Base-by-base conservation (phyloP, 2,888 invertebrate genomes). In the Drosophila buzzatii region DNA sequence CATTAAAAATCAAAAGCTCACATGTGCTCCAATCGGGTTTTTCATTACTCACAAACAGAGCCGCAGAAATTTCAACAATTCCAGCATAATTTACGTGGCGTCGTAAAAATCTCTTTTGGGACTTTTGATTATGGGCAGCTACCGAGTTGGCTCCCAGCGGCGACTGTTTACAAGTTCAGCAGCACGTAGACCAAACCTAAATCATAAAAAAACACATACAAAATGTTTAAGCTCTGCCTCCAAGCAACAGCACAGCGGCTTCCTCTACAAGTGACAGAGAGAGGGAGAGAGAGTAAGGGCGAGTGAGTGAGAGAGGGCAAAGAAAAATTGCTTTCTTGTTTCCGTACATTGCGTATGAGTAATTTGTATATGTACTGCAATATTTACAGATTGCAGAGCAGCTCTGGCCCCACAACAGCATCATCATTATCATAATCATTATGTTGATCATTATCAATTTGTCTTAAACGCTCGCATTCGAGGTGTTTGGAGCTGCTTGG, bases 171-270 rank as follows among this genome's bases (percentile, higher is more conserved):
- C 83, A 65, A 61, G 70, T 62, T 56, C 7, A 58, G 59, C 64
- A 70, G 61, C 82, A 82, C 89, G 89, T 82, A 89, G 73, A 58
- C 89, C 76, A 42, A 56, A 49, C 41, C 39, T 33, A 64, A 66
- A 74, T 44, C 44, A 18, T 55, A 41, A 55, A n/a, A 78, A 68
- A 67, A 52, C 23, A 51, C 18, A 31, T 35, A 23, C 33, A 27
- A 33, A 49, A 55, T 59, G 59, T 73, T 66, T 58, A 53, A 74
- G 62, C 82, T 62, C 57, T 59, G 65, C 70, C 64, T 5, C 64
- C 37, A 23, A 47, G 47, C 64, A 47, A 33, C 9, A 39, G 9
- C 20, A 52, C 37, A 39, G 44, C 37, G 14, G 23, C 49, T 59
- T 42, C 49, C 27, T 47, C 20, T 14, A 18, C 1, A 23, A 23